phyloP scores from a whole-genome alignment of 1,140 invertebrate genomes.

The Scaptomyza pallida region DNA sequence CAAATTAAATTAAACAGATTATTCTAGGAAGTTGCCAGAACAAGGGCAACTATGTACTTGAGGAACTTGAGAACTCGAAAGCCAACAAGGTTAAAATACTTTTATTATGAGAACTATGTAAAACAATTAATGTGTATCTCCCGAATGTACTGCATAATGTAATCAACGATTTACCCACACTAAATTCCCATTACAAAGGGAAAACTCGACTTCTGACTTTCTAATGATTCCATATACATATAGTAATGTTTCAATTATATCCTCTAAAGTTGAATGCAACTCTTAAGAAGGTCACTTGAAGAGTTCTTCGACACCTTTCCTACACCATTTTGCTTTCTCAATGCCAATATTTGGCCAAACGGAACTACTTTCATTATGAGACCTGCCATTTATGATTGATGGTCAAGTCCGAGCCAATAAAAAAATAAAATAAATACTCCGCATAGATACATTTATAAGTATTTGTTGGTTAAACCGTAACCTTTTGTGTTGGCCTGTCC shows the following conservation, averaged over 20 bases:
- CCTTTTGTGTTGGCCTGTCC: conserved; percentile 46
- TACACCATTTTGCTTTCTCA: conserved; percentile 30
- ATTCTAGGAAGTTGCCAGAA: conserved; percentile 62
- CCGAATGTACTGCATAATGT: neutral
- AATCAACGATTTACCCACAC: neutral
- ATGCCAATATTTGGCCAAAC: conserved; percentile 23
- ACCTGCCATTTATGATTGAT: conserved; percentile 64
- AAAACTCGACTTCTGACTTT: too few relatives aligned
- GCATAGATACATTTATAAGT: neutral
- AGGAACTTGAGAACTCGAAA: conserved; percentile 11
- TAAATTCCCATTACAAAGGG: too few relatives aligned
- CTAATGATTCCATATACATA: too few relatives aligned
- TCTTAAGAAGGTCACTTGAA: neutral
- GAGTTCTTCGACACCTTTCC: neutral
- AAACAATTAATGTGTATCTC: neutral
- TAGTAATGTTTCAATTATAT: too few relatives aligned
- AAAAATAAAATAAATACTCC: conserved; percentile 9
- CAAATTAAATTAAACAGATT: conserved; percentile 38
- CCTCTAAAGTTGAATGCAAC: neutral
- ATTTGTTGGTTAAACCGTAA: conserved; percentile 39
- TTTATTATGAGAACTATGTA: neutral
- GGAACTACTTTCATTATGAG: conserved; percentile 65
- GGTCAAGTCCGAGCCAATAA: conserved; percentile 1
- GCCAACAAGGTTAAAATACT: conserved; percentile 26
- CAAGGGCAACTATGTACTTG: conserved; percentile 45